Percentiles rank a stretch among this genome's conserved stretches.
Conservation (phyloP, 1,140 invertebrate species). For the Conopomorpha cramerella region DNA sequence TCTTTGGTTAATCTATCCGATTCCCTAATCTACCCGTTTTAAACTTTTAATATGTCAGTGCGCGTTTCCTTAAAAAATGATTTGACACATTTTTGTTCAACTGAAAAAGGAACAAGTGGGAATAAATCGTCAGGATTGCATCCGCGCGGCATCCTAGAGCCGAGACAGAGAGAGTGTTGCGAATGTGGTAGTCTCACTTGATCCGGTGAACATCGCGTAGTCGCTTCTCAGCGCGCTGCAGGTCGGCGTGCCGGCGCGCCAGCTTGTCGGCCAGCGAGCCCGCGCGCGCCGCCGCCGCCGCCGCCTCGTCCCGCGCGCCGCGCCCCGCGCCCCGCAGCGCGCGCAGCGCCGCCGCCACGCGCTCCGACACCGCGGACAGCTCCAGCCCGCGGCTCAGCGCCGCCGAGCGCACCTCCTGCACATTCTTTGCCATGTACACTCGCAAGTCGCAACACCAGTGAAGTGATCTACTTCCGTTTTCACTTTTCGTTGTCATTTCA, state of each 20-base stretch:
- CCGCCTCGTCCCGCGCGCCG: conserved; percentile 76
- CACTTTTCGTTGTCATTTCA: neutral
- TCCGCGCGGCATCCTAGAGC: no score
- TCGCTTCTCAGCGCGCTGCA: conserved; percentile 92
- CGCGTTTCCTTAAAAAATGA: no score
- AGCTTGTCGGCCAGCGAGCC: conserved; percentile 89
- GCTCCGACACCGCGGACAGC: conserved; percentile 68
- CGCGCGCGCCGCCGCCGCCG: conserved; percentile 84
- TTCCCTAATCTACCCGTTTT: no score
- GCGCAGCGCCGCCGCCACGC: conserved; percentile 76
- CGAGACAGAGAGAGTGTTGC: conserved; percentile 58
- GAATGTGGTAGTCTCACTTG: conserved; percentile 55
- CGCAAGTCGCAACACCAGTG: neutral
- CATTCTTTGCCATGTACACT: neutral
- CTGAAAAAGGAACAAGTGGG: no score
- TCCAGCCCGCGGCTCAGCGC: conserved; percentile 74
- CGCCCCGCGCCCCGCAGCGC: no score
- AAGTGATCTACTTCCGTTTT: no score
- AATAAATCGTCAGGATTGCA: no score
- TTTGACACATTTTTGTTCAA: no score
- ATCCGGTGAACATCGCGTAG: conserved; percentile 93
- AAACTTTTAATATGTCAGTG: no score
- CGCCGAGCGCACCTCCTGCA: conserved; percentile 47
- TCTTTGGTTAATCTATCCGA: no score
- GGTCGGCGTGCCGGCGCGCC: conserved; percentile 85